Base-by-base conservation (phyloP, 2,797 vertebrate genomes). In the Myotis planiceps region DNA sequence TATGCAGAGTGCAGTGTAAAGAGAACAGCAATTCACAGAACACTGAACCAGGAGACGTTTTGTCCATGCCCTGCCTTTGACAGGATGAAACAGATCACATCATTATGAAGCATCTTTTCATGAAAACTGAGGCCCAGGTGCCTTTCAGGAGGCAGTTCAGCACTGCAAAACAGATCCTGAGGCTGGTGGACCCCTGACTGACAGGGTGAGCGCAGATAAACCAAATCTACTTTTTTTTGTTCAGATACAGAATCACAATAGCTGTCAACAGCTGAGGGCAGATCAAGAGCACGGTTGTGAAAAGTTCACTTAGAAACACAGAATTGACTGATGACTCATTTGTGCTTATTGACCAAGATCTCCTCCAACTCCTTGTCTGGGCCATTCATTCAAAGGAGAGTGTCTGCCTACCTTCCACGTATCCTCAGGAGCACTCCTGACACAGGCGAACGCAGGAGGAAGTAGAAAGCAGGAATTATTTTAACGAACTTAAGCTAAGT, bases 301-400 rank as follows among this genome's bases (percentile, higher is more conserved):
- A 71, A 95, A 69, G 32, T 27, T 39, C 53, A 81, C 58, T 78
- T 78, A 37, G 60, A 51, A 81, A 81, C 34, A 88, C 0, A 53
- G 92, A 65, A 58, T 15, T 92, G 49, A 85, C 84, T 37, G 32
- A 84, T 72, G 71, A 89, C 10, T 45, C 79, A 71, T 87, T 83
- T 72, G 75, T 23, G 79, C 89, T 93, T 87, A 76, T n/a, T 69
- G 84, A 51, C 65, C 55, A 85, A 79, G 55, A 76, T 80, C 83
- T 90, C 55, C 71, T 47, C 29, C 51, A 81, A 55, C 32, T 81
- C 37, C 25, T 34, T 58, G 42, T 65, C 72, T 60, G 66, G 58
- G 25, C 42, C 66, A 74, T 23, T 53, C 66, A 85, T 63, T 90
- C 81, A 85, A 79, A 94, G 63, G 83, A 86, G 29, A 55, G 14